phyloP scores from a whole-genome alignment of 2,797 vertebrate species.

The Petrocephalus sullivani region DNA sequence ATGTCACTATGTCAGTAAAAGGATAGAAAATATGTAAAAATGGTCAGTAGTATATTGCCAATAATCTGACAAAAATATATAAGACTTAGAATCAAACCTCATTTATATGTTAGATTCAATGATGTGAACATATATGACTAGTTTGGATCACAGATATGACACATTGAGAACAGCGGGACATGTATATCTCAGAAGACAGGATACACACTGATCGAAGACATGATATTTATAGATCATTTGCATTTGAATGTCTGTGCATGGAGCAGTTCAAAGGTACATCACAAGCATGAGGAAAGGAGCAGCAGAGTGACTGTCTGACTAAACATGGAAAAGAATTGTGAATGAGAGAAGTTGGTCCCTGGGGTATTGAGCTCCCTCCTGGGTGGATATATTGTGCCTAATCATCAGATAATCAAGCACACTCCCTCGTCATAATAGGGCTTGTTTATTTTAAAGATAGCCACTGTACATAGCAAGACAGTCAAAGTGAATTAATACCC shows the following conservation, averaged over 20 bases:
- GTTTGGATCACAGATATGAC: neutral
- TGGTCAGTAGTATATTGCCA: neutral
- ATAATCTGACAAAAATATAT: neutral
- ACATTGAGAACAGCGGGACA: neutral
- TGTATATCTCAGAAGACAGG: neutral
- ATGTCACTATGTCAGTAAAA: neutral
- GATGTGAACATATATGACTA: neutral
- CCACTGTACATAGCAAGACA: neutral
- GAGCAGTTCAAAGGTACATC: neutral
- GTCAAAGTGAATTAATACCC: neutral
- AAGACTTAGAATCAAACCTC: neutral
- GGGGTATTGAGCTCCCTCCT: neutral
- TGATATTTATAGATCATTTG: neutral
- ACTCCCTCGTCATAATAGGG: neutral
- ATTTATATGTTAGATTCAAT: neutral
- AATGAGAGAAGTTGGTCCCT: neutral
- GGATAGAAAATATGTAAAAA: neutral
- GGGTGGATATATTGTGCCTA: neutral
- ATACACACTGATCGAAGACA: neutral
- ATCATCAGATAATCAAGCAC: neutral
- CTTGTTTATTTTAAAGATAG: neutral
- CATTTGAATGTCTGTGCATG: neutral
- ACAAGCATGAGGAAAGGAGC: neutral
- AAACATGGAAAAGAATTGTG: neutral
- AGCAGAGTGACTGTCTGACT: neutral